Percentiles rank a stretch among this genome's conserved stretches.
These are phyloP conservation scores for Catamblyrhynchus diadema DNA, from an alignment of 2,797 vertebrate genomes.

Conservation along the genomic window DNA sequence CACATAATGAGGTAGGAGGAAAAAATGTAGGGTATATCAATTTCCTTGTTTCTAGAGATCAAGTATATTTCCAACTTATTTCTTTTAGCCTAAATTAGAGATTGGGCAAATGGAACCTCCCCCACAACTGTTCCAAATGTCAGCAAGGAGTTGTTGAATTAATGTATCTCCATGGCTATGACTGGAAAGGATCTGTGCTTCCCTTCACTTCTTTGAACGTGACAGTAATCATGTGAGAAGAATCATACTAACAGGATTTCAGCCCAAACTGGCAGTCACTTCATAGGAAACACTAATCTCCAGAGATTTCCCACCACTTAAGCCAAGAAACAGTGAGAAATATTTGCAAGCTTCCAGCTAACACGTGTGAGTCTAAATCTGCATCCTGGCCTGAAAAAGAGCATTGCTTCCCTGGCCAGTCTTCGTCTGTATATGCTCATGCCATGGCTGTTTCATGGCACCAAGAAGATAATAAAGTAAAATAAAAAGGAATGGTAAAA, in stretches of 20 bases:
- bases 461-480: not conserved
- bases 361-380: not conserved
- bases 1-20: fast-evolving
- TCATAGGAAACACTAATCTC: conserved; percentile 32
- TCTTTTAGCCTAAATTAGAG: not conserved
- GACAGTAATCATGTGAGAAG: conserved; percentile 21
- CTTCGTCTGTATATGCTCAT: not conserved
- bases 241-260: conserved; percentile 50
- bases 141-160: not conserved
- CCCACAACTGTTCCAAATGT: not conserved
- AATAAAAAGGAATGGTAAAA: not conserved
- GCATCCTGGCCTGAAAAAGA: not conserved
- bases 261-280: conserved; percentile 16
- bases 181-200: not conserved
- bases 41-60: not conserved
- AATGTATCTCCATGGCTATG: not conserved
- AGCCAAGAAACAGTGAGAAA: conserved; percentile 54
- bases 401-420: not conserved
- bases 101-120: not conserved
- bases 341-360: conserved; percentile 19
- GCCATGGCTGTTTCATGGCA: not conserved
- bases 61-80: not conserved
- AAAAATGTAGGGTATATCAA: fast-evolving
- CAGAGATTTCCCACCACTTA: conserved; percentile 33
- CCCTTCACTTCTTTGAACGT: not conserved